These are phyloP conservation scores for Saccostrea glomerata DNA, from an alignment of 1,140 invertebrate genomes.

Conservation along the genomic window DNA sequence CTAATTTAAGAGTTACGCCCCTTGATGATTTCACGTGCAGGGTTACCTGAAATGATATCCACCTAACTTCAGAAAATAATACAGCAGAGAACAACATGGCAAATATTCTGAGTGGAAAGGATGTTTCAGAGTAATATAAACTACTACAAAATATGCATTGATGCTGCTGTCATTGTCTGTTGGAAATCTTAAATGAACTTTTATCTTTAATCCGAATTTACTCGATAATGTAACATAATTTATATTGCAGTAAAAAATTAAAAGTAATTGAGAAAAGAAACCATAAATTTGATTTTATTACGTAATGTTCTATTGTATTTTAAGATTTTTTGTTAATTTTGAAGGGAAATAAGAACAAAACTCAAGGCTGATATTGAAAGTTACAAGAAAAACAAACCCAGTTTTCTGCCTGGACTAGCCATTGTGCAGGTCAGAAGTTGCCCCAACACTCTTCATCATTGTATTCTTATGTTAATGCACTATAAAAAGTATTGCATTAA, in stretches of 20 bases:
- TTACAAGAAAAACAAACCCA: constrained; percentile 82
- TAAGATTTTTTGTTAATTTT: background rate
- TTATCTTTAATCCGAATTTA: constrained; percentile 3
- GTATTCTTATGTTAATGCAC: no score
- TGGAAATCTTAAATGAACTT: background rate
- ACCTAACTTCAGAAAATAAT: background rate
- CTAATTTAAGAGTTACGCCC: constrained; percentile 6
- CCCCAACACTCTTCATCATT: no score
- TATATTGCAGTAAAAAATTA: no score
- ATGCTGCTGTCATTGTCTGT: background rate
- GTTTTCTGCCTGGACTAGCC: constrained; percentile 86
- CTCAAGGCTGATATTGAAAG: constrained; percentile 85
- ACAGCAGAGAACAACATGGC: constrained; percentile 69
- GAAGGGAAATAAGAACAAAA: constrained; percentile 87
- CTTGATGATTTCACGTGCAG: background rate
- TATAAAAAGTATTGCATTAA: no score
- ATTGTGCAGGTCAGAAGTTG: constrained; percentile 79
- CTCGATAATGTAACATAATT: background rate
- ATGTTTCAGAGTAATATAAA: constrained; percentile 82
- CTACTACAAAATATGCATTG: background rate
- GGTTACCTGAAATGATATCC: background rate
- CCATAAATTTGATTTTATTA: no score
- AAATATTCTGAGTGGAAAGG: constrained; percentile 83
- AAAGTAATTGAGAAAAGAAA: no score
- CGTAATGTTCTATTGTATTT: background rate